A percentile compares a stretch with the other conserved stretches of the same genome.
phyloP scores from a whole-genome alignment of 1,140 invertebrate genomes.

The Dinoponera quadriceps region DNA sequence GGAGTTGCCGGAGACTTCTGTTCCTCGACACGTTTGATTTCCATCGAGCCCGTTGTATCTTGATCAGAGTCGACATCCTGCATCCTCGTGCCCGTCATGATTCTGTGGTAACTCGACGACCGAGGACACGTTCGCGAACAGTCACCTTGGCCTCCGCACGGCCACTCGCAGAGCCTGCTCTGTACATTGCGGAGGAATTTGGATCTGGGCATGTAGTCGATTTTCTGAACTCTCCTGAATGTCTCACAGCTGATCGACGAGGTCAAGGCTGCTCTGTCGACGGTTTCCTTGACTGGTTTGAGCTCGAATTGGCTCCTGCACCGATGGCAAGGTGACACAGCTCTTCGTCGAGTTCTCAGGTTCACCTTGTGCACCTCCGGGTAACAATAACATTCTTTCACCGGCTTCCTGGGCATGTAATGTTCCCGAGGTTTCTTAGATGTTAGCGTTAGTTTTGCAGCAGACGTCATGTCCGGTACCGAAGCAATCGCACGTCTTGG shows the following conservation, averaged over 20 bases:
- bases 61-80: neutral
- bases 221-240: constrained; percentile 73
- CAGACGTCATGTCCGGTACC: constrained; percentile 59
- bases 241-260: constrained; percentile 74
- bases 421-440: constrained; percentile 71
- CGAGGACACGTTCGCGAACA: constrained; percentile 17
- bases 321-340: constrained; percentile 55
- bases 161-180: constrained; percentile 61
- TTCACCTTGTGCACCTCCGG: constrained; percentile 61
- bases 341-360: constrained; percentile 53
- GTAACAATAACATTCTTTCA: constrained; percentile 80
- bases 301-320: constrained; percentile 63
- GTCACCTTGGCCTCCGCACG: constrained; percentile 1
- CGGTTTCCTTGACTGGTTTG: constrained; percentile 19
- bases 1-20: neutral
- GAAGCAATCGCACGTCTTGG: constrained; percentile 17
- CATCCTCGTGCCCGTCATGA: neutral
- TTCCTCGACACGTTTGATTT: neutral
- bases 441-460: constrained; percentile 66
- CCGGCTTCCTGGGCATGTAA: constrained; percentile 65
- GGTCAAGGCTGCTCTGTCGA: constrained; percentile 6
- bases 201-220: constrained; percentile 78
- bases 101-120: constrained; percentile 28
- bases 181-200: constrained; percentile 78
- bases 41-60: neutral